Evolutionary conservation across 2,888 invertebrate species (phyloP).

Genomic region (Drosophila kokeensis): DNA sequence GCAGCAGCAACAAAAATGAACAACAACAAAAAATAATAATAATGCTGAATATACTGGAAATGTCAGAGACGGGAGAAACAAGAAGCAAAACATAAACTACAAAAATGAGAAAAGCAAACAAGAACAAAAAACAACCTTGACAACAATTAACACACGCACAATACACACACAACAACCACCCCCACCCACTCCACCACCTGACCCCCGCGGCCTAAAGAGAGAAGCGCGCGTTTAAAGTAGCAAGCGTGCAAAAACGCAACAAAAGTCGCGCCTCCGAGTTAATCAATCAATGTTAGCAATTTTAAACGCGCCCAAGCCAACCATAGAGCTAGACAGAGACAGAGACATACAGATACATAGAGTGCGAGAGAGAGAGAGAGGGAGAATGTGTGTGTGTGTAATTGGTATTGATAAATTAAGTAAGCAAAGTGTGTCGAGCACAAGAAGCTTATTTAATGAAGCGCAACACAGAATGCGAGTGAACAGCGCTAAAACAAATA

Average conservation of each 20-base stretch:
- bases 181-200: background rate
- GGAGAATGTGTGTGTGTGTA: slow-evolving; percentile 28
- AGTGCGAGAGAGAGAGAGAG: background rate
- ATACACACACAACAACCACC: slow-evolving; percentile 13
- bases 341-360: background rate
- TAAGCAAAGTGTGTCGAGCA: slow-evolving; percentile 56
- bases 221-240: slow-evolving; percentile 55
- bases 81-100: slow-evolving; percentile 10
- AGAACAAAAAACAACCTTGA: slow-evolving; percentile 71
- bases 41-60: background rate
- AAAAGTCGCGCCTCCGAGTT: slow-evolving; percentile 73
- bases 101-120: slow-evolving; percentile 11
- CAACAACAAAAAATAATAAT: slow-evolving; percentile 19
- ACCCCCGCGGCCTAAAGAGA: background rate
- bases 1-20: slow-evolving; percentile 24
- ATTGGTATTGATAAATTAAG: slow-evolving; percentile 75
- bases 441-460: slow-evolving; percentile 52
- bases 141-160: slow-evolving; percentile 70
- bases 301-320: slow-evolving; percentile 40
- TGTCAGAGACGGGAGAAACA: background rate
- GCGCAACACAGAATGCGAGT: slow-evolving; percentile 33
- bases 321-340: background rate
- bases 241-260: slow-evolving; percentile 63
- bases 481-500: background rate
- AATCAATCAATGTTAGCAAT: slow-evolving; percentile 78